Percentiles rank a stretch among this genome's conserved stretches.
phyloP scores from a whole-genome alignment of 2,888 invertebrate species.

The Tipula lateralis region DNA sequence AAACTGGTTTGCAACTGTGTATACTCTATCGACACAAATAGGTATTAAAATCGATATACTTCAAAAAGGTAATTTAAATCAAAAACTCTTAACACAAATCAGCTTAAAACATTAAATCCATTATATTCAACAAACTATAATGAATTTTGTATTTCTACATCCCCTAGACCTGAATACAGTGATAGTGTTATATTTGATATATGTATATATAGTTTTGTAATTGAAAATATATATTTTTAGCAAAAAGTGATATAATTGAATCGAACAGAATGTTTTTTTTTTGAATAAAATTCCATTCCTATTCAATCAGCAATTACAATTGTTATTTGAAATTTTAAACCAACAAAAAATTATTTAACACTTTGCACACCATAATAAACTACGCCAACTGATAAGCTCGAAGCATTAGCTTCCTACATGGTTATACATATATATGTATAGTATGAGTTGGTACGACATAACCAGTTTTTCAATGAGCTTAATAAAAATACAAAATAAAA shows the following conservation, averaged over 20 bases:
- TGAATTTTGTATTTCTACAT: background rate
- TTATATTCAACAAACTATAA: background rate
- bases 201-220: background rate
- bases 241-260: conserved; percentile 12
- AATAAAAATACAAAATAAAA: too few relatives aligned
- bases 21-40: background rate
- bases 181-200: background rate
- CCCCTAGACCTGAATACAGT: background rate
- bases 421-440: too few relatives aligned
- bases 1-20: background rate
- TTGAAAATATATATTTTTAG: background rate
- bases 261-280: background rate
- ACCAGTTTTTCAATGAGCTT: too few relatives aligned
- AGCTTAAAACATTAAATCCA: background rate
- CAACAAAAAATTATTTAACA: background rate
- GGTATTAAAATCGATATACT: background rate
- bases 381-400: background rate
- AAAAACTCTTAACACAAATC: background rate
- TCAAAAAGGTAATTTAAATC: background rate
- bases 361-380: background rate
- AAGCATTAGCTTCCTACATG: background rate
- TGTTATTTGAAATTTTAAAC: background rate
- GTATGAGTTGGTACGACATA: too few relatives aligned
- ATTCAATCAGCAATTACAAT: conserved; percentile 19
- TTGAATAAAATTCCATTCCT: background rate